Evolutionary conservation across 1,140 invertebrate species (phyloP), one percentile per base, ranked within the genome.

Genomic region (Bursaphelenchus mucronatus): DNA sequence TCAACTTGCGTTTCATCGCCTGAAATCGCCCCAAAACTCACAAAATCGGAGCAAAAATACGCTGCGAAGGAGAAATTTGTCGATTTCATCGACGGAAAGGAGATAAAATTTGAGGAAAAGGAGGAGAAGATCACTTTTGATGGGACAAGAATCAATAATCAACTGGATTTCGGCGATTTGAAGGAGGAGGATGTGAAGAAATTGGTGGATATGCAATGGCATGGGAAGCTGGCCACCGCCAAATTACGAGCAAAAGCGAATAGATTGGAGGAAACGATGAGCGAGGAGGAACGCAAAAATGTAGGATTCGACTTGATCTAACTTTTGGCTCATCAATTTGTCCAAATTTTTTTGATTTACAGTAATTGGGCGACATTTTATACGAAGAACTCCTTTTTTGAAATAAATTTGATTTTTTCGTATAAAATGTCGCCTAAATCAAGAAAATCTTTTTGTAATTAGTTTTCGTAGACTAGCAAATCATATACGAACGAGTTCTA

Each of bases 281-380:
- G 45, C 19, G 64, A 71, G 30, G 71, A 75, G 51, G 70, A 71
- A 21, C 65, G 70, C 7, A 52, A 73, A 71, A 75, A 71, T 58
- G 70, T 71, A 3, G 21, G 65, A 7, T 1, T 19, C 5, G 1
- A 19, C 39, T 5, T 56, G 1, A 56, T 3, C 1, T 56, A 5
- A 30, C n/a, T 5, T 3, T 15, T 17, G 15, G 6, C 1, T 15
- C 54, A 56, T 15, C 54, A 3, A 51, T 56, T 57, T 17, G 15
- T 61, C 53, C 7, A 21, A 0, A 54, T 3, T 0, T 51, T 52
- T 54, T 61, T 1, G 4, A 13, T 15, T 3, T 11, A 61, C 15
- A 54, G 30, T 13, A 61, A 3, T 4, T 59, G 15, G n/a, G n/a
- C 15, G n/a, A 19, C n/a, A 51, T 17, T 56, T 56, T 51, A 30